Base-by-base conservation (phyloP, 1,140 invertebrate species). In the Drosophila ananassae region DNA sequence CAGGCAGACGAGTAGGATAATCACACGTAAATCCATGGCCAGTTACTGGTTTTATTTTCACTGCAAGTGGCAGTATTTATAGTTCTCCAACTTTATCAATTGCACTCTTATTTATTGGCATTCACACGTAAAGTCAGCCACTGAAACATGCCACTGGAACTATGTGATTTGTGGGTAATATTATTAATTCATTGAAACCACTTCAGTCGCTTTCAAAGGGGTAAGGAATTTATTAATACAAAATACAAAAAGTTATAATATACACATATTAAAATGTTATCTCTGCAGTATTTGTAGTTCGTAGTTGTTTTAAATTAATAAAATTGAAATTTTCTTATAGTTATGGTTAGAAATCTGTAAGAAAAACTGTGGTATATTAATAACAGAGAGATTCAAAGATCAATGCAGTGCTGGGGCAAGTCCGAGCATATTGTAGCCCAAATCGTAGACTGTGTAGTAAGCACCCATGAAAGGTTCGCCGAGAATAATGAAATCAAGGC, bases 401-500 rank as follows among this genome's bases (percentile, higher is more conserved):
- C 4, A 67, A 2, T 58, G 74, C 9, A 81, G 13, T 37, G 74
- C 79, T 9, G 61, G 54, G 0, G 61, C 78, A 2, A 81, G 21
- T 17, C 60, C 78, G 2, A 80, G 37, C 8, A 62, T 66, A 9
- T 81, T 72, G 13, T 81, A 67, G 39, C 55, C 57, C 24, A 66
- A 32, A 28, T 80, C 78, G 24, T 77, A 81, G 10, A 66, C 66
- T 21, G 74, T 54, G 7, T 76, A 80, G 53, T 72, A 66, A 2
- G 54, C 32, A 2, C 78, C 78, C 53, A 81, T 39, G 32, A 81
- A 81, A 3, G 55, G 54, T 5, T 77, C 78, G 6, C 78, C 78
- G 0, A 81, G 50, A 6, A 81, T 47, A 67, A 73, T 62, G 10
- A 77, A 48, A n/a, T 62, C 39, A 10, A 17, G 58, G 9, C 73